Evolutionary conservation across 2,888 invertebrate genomes (phyloP).

Genomic region (Synanthedon tipuliformis): DNA sequence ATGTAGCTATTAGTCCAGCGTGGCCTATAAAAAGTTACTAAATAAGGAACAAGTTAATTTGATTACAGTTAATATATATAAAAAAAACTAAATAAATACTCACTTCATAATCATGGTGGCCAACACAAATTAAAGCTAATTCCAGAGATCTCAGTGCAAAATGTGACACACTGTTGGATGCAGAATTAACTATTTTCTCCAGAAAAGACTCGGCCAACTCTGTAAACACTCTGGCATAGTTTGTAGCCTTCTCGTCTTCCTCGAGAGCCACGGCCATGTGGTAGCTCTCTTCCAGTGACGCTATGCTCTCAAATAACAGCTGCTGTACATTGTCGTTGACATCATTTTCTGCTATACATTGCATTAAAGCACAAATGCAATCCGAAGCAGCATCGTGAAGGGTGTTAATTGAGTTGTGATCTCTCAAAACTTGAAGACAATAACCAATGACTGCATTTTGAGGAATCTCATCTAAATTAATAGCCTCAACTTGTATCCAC

Average conservation of each 20-base stretch:
- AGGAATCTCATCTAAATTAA: slow-evolving; percentile 79
- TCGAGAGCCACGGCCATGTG: slow-evolving; percentile 93
- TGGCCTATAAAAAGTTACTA: no score
- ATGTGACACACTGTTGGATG: slow-evolving; percentile 72
- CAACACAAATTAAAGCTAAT: slow-evolving; percentile 89
- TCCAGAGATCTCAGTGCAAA: slow-evolving; percentile 88
- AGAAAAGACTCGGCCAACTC: slow-evolving; percentile 93
- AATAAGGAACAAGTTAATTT: no score
- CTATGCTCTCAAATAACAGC: slow-evolving; percentile 84
- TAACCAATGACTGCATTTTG: slow-evolving; percentile 80
- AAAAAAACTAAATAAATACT: slow-evolving; percentile 4
- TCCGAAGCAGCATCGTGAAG: slow-evolving; percentile 93
- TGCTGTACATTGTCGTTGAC: slow-evolving; percentile 80
- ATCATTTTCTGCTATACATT: slow-evolving; percentile 82
- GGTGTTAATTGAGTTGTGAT: slow-evolving; percentile 70
- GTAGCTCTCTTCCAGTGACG: slow-evolving; percentile 85
- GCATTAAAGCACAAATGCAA: slow-evolving; percentile 87
- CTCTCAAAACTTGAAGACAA: slow-evolving; percentile 77
- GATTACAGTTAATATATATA: not conserved
- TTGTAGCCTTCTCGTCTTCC: slow-evolving; percentile 93
- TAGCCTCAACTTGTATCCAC: slow-evolving; percentile 88
- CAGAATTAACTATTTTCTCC: slow-evolving; percentile 80
- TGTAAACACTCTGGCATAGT: slow-evolving; percentile 95
- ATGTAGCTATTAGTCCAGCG: no score
- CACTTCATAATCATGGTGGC: slow-evolving; percentile 97